Base-by-base conservation (phyloP, 2,888 invertebrate species). In the Amphipoea lucens region DNA sequence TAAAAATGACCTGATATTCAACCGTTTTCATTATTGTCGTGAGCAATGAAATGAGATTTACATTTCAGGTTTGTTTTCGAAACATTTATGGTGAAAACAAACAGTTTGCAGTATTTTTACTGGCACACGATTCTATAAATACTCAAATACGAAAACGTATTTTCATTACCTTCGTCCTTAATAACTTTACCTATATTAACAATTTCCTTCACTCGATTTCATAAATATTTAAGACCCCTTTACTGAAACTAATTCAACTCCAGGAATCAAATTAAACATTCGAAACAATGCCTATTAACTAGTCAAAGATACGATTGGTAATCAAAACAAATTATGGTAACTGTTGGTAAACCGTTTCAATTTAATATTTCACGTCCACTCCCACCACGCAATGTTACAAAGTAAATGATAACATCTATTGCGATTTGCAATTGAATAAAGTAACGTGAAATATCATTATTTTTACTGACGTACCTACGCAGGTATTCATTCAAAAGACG, bases 1-100 rank as follows among this genome's bases (percentile, higher is more conserved):
- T 90, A 90, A 90, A 91, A 91, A 91, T 86, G 75, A 85, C 77
- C 72, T 57, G 73, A 81, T 87, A 81, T 86, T 83, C 80, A 77
- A 81, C 77, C 67, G 79, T 82, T 87, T 81, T 80, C 84, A 84
- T 89, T 87, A 89, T 87, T 79, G 79, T 78, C 82, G 80, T 85
- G 79, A 83, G 76, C 79, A 75, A 76, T 79, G 63, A 84, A 85
- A 88, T 85, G 67, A 73, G 76, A 60, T 79, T 88, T 76, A 73
- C 63, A 71, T 87, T 82, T 63, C 68, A 11, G 67, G 4, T 71
- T 80, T 82, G 54, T 84, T 84, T 85, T 79, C 23, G 14, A 48
- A 78, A 81, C 60, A 66, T 84, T 80, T 74, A 78, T 82, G 66
- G 63, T 48, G 60, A 77, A 74, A 81, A 78, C 74, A 72, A 81